Conservation (phyloP, 2,113 vertebrate species). For the Riparia riparia region DNA sequence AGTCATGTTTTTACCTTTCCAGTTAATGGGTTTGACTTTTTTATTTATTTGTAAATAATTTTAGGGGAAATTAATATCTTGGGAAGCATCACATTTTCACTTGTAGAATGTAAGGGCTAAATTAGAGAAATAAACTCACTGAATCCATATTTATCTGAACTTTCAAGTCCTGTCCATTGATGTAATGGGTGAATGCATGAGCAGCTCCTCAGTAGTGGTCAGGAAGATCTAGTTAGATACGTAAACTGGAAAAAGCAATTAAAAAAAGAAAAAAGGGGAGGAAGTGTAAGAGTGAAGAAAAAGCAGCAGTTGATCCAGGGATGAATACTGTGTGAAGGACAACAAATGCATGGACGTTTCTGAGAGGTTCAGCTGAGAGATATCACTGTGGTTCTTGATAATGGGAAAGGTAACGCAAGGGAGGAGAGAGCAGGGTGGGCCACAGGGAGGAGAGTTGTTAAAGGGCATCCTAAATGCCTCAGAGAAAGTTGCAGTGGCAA, state of each 20-base stretch:
- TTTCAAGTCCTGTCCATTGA: neutral
- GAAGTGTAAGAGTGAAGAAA: neutral
- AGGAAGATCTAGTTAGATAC: neutral
- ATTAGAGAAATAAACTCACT: neutral
- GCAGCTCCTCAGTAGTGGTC: neutral
- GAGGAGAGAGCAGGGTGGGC: neutral
- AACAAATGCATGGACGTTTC: neutral
- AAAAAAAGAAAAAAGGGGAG: rapidly evolving
- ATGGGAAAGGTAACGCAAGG: neutral
- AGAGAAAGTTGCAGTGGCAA: neutral
- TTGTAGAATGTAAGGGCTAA: neutral
- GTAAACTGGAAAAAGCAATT: neutral
- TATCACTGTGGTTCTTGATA: neutral
- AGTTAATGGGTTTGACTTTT: neutral
- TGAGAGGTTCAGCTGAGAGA: neutral
- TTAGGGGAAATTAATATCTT: neutral
- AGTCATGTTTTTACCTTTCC: neutral
- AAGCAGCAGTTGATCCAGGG: neutral
- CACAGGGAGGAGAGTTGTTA: neutral
- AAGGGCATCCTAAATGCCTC: neutral
- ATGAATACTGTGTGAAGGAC: neutral
- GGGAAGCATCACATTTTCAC: neutral
- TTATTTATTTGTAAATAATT: neutral
- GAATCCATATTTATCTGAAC: neutral
- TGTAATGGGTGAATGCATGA: neutral